phyloP scores from a whole-genome alignment of 2,113 vertebrate species.

The Hippocampus comes region DNA sequence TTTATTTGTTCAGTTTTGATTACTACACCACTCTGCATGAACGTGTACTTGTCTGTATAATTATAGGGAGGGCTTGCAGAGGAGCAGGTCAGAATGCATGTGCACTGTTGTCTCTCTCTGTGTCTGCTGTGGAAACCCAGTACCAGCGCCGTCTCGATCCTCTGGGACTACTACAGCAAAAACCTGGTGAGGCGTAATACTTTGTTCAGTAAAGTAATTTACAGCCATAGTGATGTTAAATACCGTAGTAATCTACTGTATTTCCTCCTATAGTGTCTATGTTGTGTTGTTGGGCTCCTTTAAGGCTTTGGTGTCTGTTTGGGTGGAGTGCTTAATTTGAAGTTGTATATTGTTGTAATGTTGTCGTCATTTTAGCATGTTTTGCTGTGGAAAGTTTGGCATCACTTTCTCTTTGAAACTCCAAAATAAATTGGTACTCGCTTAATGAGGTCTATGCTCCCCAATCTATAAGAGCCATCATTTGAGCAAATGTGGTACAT shows the following conservation, averaged over 20 bases:
- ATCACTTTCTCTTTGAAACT: too few relatives aligned
- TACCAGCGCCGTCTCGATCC: slow-evolving; percentile 74
- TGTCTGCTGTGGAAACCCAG: slow-evolving; percentile 84
- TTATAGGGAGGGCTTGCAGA: slow-evolving; percentile 70
- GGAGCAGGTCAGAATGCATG: slow-evolving; percentile 88
- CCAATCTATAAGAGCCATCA: too few relatives aligned
- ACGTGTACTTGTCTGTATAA: slow-evolving; percentile 13
- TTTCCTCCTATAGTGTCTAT: not conserved
- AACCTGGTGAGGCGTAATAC: slow-evolving; percentile 78
- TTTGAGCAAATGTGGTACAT: too few relatives aligned
- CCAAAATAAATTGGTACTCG: too few relatives aligned
- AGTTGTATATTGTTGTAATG: not conserved
- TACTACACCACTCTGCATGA: not conserved
- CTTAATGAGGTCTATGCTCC: too few relatives aligned
- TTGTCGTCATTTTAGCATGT: not conserved
- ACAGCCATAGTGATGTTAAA: not conserved
- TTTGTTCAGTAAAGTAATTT: not conserved
- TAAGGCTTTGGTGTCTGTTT: not conserved
- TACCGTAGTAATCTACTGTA: not conserved
- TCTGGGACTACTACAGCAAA: slow-evolving; percentile 95
- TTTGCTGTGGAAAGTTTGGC: not conserved
- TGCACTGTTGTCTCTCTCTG: slow-evolving; percentile 89
- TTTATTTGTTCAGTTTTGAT: not conserved
- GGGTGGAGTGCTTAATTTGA: not conserved
- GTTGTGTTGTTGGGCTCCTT: not conserved